phyloP scores from a whole-genome alignment of 2,888 invertebrate species.

The Drosophila pseudotakahashii region DNA sequence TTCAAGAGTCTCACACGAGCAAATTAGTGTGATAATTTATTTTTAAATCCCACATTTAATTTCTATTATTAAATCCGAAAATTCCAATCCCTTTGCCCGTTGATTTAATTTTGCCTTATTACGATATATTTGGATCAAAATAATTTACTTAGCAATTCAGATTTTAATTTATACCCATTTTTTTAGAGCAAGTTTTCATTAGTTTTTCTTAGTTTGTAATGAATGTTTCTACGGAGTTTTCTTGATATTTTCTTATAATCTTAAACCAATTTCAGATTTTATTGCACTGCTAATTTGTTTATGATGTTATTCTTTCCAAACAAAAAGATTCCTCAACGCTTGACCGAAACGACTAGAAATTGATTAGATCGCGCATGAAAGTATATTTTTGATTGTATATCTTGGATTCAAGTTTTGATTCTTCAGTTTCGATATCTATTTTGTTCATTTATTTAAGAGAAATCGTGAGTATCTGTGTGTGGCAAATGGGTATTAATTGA shows the following conservation, averaged over 20 bases:
- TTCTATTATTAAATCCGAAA: constrained; percentile 4
- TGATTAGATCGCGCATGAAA: constrained; percentile 16
- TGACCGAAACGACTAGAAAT: not conserved
- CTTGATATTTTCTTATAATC: constrained; percentile 12
- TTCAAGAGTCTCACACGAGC: constrained; percentile 9
- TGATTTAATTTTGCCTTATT: not conserved
- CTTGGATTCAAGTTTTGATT: not conserved
- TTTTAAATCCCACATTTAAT: constrained; percentile 7
- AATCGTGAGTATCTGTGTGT: constrained; percentile 25
- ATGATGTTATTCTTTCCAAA: constrained; percentile 26
- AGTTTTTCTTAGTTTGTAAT: not conserved
- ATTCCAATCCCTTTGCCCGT: not conserved
- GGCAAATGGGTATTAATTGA: constrained; percentile 70
- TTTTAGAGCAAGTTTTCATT: not conserved
- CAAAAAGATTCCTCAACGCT: not conserved
- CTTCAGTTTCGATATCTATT: not conserved
- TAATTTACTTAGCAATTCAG: constrained; percentile 1
- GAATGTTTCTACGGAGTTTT: not conserved
- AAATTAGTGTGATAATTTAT: constrained; percentile 15
- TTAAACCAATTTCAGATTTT: constrained; percentile 7
- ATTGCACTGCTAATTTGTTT: constrained; percentile 26
- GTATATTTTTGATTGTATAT: too few relatives aligned
- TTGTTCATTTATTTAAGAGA: not conserved
- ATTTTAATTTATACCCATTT: constrained; percentile 2
- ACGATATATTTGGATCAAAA: not conserved